Conservation (phyloP, 2,113 vertebrate genomes). For the Sebastes fasciatus region DNA sequence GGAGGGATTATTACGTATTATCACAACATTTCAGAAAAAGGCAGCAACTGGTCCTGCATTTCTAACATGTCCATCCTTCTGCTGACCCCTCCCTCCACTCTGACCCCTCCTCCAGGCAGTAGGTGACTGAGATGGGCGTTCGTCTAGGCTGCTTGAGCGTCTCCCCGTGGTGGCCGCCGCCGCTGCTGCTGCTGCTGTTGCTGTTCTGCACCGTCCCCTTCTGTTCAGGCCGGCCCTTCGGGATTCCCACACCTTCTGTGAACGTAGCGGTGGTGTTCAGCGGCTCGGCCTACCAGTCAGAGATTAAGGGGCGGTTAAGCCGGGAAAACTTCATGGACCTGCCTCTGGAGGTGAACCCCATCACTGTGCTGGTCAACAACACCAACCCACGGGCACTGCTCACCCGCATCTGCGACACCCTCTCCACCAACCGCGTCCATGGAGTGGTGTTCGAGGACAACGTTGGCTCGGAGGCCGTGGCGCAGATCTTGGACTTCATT, state of each 20-base stretch:
- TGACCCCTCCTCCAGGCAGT: slow-evolving; percentile 82
- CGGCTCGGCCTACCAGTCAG: slow-evolving; percentile 87
- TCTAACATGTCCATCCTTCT: slow-evolving; percentile 35
- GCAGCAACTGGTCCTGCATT: background rate
- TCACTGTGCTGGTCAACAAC: slow-evolving; percentile 93
- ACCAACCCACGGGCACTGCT: slow-evolving; percentile 96
- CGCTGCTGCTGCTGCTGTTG: slow-evolving; percentile 60
- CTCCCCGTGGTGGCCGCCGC: slow-evolving; percentile 86
- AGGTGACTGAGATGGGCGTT: slow-evolving; percentile 92
- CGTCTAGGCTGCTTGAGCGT: slow-evolving; percentile 86
- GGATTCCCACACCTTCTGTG: slow-evolving; percentile 77
- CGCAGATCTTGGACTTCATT: slow-evolving; percentile 97
- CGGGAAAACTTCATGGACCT: slow-evolving; percentile 95
- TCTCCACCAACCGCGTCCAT: slow-evolving; percentile 91
- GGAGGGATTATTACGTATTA: slow-evolving; percentile 50
- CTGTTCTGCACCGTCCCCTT: slow-evolving; percentile 77
- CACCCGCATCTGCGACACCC: slow-evolving; percentile 92
- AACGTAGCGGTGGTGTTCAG: slow-evolving; percentile 92
- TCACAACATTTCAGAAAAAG: slow-evolving; percentile 54
- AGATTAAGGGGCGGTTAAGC: slow-evolving; percentile 90
- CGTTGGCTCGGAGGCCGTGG: slow-evolving; percentile 93
- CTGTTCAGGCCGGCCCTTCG: slow-evolving; percentile 79
- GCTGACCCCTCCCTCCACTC: slow-evolving; percentile 1
- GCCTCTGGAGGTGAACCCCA: slow-evolving; percentile 94
- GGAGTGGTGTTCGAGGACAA: slow-evolving; percentile 98